These are phyloP conservation scores for Sipha maydis DNA, from an alignment of 2,888 invertebrate species.

Conservation along the genomic window DNA sequence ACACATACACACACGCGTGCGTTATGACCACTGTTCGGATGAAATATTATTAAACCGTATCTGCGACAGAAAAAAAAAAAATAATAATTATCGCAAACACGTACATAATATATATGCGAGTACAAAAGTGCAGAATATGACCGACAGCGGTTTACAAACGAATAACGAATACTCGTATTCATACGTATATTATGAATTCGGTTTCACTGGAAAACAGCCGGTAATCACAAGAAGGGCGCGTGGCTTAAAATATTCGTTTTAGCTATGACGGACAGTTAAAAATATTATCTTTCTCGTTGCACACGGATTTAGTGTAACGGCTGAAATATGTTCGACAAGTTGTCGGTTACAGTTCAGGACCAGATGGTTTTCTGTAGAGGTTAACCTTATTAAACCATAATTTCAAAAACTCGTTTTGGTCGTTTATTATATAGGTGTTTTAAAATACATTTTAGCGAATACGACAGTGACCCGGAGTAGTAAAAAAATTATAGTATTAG, in stretches of 20 bases:
- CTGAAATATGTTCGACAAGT: slow-evolving; percentile 6
- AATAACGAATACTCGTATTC: background rate
- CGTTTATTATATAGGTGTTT: background rate
- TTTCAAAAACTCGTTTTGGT: slow-evolving; percentile 23
- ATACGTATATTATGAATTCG: background rate
- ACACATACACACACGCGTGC: background rate
- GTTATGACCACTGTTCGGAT: background rate
- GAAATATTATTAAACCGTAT: slow-evolving; percentile 17
- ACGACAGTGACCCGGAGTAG: background rate
- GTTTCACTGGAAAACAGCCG: background rate
- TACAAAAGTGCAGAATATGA: background rate
- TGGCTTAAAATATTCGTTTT: no score
- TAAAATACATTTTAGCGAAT: slow-evolving; percentile 11
- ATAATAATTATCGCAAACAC: background rate
- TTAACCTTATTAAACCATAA: slow-evolving; percentile 34
- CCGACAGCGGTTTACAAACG: background rate
- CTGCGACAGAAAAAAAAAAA: background rate
- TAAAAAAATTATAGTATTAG: background rate
- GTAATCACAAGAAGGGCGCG: background rate
- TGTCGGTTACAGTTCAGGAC: background rate
- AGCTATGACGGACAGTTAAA: background rate
- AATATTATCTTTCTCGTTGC: background rate
- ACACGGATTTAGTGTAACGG: background rate
- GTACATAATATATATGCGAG: background rate
- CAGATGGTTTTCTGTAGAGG: slow-evolving; percentile 28